Conservation (phyloP, 2,888 invertebrate species). For the Zaprionus lineosus region DNA sequence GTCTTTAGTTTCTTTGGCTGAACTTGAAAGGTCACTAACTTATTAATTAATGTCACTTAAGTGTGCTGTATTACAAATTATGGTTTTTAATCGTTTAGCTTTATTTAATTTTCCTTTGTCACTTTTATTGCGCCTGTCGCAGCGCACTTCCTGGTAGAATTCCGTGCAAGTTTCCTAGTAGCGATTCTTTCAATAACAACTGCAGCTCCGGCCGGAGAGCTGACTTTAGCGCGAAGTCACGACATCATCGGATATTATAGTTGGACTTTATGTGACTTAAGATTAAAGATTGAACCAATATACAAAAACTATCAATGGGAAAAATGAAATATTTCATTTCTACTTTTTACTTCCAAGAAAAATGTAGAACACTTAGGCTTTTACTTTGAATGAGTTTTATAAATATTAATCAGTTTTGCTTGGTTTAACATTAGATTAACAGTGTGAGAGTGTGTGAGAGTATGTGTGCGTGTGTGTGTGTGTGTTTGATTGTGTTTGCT, state of each 20-base stretch:
- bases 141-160: too few relatives aligned
- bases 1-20: too few relatives aligned
- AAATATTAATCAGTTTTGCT: slow-evolving; percentile 18
- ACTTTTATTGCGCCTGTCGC: too few relatives aligned
- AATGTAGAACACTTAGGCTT: too few relatives aligned
- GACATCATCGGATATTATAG: slow-evolving; percentile 15
- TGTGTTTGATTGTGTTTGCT: too few relatives aligned
- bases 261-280: slow-evolving; percentile 28
- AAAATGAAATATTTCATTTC: too few relatives aligned
- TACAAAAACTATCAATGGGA: too few relatives aligned
- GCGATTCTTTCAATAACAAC: slow-evolving; percentile 4
- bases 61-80: slow-evolving; percentile 60
- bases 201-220: slow-evolving; percentile 1
- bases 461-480: too few relatives aligned
- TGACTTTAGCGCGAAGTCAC: too few relatives aligned
- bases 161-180: too few relatives aligned
- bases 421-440: slow-evolving; percentile 17
- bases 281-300: slow-evolving; percentile 38
- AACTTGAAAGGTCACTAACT: slow-evolving; percentile 57
- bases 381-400: slow-evolving; percentile 19
- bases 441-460: too few relatives aligned
- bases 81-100: slow-evolving; percentile 43
- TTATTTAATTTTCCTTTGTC: slow-evolving; percentile 33
- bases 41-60: slow-evolving; percentile 75
- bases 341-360: too few relatives aligned